Evolutionary conservation across 2,888 invertebrate species (phyloP).

Genomic region (Drosophila dives): DNA sequence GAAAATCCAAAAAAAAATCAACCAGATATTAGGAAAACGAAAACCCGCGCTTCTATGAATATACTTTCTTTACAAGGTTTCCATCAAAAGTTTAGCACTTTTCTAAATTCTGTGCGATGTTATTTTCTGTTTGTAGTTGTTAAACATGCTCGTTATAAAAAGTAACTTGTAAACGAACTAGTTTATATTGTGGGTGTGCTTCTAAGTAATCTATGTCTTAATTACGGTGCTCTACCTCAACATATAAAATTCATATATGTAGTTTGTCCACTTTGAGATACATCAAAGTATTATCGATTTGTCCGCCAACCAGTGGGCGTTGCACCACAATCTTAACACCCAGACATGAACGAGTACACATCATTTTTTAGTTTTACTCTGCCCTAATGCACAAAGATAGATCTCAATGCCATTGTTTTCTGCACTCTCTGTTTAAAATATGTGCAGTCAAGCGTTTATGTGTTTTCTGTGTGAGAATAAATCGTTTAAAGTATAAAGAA

Average conservation of each 20-base stretch:
- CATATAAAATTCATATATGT: background rate
- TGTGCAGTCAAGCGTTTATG: background rate
- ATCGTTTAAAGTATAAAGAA: background rate
- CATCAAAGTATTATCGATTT: constrained; percentile 2
- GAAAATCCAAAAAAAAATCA: background rate
- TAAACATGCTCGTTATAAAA: background rate
- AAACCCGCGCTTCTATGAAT: background rate
- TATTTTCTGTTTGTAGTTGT: background rate
- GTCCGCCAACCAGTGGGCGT: background rate
- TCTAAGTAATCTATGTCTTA: background rate
- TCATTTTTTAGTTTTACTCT: background rate
- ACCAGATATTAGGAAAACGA: background rate
- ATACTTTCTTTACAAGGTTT: background rate
- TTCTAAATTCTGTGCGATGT: background rate
- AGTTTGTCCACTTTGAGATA: background rate
- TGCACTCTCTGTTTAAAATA: background rate
- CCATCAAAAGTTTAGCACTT: background rate
- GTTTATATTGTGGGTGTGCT: no score
- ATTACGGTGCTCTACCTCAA: background rate
- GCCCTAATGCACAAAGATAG: background rate
- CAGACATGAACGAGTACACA: background rate
- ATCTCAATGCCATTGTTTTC: background rate
- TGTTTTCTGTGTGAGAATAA: background rate
- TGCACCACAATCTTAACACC: background rate
- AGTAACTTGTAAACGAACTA: background rate